These are phyloP conservation scores for Arenaria interpres DNA, from an alignment of 2,113 vertebrate species.

Conservation along the genomic window DNA sequence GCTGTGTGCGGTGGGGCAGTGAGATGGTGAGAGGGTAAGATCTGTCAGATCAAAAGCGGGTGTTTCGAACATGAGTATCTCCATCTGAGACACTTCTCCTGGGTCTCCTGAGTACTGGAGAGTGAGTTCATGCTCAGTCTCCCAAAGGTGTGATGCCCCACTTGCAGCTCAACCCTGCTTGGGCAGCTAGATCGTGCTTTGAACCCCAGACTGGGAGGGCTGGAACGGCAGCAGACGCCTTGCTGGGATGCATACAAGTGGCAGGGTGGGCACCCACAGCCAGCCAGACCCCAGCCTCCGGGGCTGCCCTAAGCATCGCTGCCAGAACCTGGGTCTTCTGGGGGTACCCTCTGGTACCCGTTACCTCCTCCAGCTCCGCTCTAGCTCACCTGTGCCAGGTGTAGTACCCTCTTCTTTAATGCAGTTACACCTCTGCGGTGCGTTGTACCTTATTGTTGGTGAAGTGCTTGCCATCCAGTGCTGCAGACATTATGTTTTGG, in stretches of 20 bases:
- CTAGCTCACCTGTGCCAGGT: neutral
- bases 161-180: neutral
- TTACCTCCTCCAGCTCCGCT: rapidly evolving
- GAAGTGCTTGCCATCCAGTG: neutral
- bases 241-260: rapidly evolving
- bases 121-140: neutral
- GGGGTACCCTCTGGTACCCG: rapidly evolving
- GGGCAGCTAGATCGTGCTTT: neutral
- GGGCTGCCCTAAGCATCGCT: neutral
- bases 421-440: neutral
- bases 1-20: rapidly evolving
- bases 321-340: rapidly evolving
- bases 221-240: neutral
- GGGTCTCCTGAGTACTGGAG: neutral
- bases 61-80: rapidly evolving
- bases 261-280: rapidly evolving
- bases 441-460: neutral
- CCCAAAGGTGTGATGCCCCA: neutral
- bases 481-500: neutral
- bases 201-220: rapidly evolving
- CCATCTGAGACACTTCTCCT: rapidly evolving
- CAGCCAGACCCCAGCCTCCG: no score
- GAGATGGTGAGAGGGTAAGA: neutral
- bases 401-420: neutral
- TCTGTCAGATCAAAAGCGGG: neutral